Evolutionary conservation across 30 jellyfish, hydroid and myxozoan genomes (phyloP).

Genomic region (Aurelia aurita): DNA sequence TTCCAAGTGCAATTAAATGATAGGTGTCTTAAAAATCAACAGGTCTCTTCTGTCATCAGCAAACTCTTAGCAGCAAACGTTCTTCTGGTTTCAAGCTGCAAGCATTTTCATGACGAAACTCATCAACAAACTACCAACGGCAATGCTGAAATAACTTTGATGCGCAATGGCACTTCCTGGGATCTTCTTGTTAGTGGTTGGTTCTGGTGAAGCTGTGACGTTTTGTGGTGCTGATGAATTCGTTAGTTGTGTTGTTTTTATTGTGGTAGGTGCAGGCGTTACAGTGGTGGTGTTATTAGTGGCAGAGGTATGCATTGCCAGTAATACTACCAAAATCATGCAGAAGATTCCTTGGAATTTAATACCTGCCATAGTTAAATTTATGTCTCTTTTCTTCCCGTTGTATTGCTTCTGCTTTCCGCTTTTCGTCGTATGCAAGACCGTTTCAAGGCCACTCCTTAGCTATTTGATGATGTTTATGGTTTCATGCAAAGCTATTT

Average conservation of each 20-base stretch:
- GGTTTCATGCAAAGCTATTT: background rate
- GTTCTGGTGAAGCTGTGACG: background rate
- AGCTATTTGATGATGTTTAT: too few species aligned
- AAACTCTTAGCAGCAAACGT: background rate
- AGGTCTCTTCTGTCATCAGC: too few species aligned
- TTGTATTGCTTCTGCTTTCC: too few species aligned
- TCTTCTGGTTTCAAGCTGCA: background rate
- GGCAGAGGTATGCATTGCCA: background rate
- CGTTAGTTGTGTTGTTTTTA: background rate
- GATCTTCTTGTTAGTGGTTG: constrained; percentile 4
- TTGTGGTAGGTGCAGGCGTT: background rate
- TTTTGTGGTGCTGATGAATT: background rate
- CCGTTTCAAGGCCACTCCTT: background rate
- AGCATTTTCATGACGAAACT: constrained; percentile 21
- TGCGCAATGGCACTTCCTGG: constrained; percentile 5
- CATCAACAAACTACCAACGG: constrained; percentile 19
- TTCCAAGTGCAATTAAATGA: too few species aligned
- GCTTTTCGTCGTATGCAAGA: too few species aligned
- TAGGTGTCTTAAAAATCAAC: too few species aligned
- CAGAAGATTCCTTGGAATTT: background rate
- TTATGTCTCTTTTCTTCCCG: background rate
- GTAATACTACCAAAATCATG: background rate
- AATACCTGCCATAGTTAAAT: background rate
- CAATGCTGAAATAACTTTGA: constrained; percentile 15
- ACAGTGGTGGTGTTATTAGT: background rate